Conservation (phyloP, 2,888 invertebrate species). For the Dolichopus griseipennis region DNA sequence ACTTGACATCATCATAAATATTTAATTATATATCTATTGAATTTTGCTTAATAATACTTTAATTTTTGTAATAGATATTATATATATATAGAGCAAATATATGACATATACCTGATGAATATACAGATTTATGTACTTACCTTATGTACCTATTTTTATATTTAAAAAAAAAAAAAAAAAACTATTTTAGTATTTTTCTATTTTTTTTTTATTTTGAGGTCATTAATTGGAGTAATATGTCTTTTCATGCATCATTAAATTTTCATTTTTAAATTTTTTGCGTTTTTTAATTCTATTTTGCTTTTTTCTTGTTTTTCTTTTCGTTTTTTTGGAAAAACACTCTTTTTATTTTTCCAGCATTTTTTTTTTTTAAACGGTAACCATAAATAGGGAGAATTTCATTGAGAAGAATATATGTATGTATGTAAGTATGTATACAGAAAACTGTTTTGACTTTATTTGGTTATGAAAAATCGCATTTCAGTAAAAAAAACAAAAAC, state of each 20-base stretch:
- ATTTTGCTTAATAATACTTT: no score
- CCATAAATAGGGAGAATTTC: slow-evolving; percentile 4
- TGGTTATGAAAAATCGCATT: slow-evolving; percentile 5
- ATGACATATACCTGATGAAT: not conserved
- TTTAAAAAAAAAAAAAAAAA: no score
- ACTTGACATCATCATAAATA: no score
- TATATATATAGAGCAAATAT: no score
- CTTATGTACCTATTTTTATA: no score
- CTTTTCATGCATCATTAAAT: not conserved
- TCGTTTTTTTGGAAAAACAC: not conserved
- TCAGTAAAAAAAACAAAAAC: not conserved
- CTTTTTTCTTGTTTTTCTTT: not conserved
- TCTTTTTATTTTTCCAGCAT: not conserved
- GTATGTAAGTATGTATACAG: no score
- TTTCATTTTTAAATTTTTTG: not conserved
- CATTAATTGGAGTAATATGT: not conserved
- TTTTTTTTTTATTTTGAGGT: not conserved
- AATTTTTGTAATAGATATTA: no score
- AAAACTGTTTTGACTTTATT: not conserved
- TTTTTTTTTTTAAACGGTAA: not conserved
- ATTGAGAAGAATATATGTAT: not conserved
- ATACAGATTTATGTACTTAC: not conserved
- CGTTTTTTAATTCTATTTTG: not conserved
- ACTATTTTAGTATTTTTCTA: no score
- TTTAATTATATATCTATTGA: no score